Evolutionary conservation across 2,113 vertebrate genomes (phyloP).

Genomic region (Salvelinus namaycush): DNA sequence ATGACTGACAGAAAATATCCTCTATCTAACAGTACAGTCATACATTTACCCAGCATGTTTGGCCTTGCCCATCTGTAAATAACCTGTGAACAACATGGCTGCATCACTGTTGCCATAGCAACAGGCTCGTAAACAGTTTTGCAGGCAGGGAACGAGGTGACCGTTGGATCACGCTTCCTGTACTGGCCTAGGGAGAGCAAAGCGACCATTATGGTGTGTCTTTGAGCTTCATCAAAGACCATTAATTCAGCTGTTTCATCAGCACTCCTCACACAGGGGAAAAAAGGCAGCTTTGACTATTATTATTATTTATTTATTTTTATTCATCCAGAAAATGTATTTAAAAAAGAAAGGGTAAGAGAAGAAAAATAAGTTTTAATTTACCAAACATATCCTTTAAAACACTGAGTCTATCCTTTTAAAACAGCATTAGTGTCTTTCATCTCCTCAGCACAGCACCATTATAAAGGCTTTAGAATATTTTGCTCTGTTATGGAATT

Average conservation of each 20-base stretch:
- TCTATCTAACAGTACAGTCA: neutral
- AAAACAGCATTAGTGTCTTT: conserved; percentile 54
- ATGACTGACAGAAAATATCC: neutral
- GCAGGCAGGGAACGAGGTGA: neutral
- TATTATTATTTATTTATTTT: neutral
- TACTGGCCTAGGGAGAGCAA: conserved; percentile 9
- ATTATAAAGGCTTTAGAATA: conserved; percentile 40
- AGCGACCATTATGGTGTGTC: conserved; percentile 49
- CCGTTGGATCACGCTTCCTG: conserved; percentile 27
- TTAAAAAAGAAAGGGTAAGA: conserved; percentile 19
- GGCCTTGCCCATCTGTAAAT: conserved; percentile 38
- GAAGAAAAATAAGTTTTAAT: conserved; percentile 31
- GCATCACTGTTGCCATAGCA: conserved; percentile 61
- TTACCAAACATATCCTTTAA: conserved; percentile 44
- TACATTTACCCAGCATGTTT: neutral
- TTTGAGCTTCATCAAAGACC: conserved; percentile 52
- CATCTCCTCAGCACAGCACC: conserved; percentile 40
- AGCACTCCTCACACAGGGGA: conserved; percentile 9
- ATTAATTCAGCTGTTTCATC: conserved; percentile 19
- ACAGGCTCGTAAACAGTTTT: conserved; percentile 28
- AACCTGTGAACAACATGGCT: conserved; percentile 28
- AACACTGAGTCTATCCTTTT: conserved; percentile 41
- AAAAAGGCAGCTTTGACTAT: conserved; percentile 3
- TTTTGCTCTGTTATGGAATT: conserved; percentile 58
- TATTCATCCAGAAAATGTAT: neutral